Percentiles rank a stretch among this genome's conserved stretches.
These are phyloP conservation scores for Pampusana beccarii DNA, from an alignment of 2,113 vertebrate species.

Conservation along the genomic window DNA sequence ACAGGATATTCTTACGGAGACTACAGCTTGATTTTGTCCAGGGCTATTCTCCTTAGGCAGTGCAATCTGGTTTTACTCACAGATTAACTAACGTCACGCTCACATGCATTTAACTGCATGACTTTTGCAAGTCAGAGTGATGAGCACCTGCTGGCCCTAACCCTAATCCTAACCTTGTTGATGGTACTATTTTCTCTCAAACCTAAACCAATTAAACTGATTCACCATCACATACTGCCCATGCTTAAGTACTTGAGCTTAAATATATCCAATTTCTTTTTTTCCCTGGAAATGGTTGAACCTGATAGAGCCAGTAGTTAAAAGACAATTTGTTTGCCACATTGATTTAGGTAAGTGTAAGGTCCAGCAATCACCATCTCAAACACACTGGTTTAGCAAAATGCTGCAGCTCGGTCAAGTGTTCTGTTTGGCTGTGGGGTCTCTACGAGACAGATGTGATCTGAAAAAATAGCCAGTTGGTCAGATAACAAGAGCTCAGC, in stretches of 20 bases:
- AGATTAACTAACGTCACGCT: not conserved
- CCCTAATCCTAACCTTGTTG: not conserved
- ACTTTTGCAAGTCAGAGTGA: not conserved
- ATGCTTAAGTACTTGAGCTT: not conserved
- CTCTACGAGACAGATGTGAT: not conserved
- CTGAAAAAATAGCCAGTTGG: conserved; percentile 17
- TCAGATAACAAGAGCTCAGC: conserved; percentile 21
- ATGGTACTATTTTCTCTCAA: not conserved
- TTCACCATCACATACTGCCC: not conserved
- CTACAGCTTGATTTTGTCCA: not conserved
- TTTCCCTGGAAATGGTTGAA: not conserved
- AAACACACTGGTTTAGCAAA: not conserved
- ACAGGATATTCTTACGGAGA: not conserved
- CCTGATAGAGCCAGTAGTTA: not conserved
- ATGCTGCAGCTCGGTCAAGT: not conserved
- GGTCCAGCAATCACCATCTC: not conserved
- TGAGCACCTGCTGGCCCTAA: not conserved
- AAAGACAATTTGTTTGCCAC: not conserved
- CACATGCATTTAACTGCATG: not conserved
- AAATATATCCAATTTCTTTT: not conserved
- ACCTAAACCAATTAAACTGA: not conserved
- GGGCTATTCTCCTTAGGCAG: not conserved
- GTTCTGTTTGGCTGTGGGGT: not conserved
- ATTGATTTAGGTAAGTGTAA: not conserved
- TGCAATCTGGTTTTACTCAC: not conserved